Percentiles rank a stretch among this genome's conserved stretches.
These are phyloP conservation scores for Oplegnathus fasciatus DNA, from an alignment of 2,113 vertebrate genomes.

Conservation along the genomic window DNA sequence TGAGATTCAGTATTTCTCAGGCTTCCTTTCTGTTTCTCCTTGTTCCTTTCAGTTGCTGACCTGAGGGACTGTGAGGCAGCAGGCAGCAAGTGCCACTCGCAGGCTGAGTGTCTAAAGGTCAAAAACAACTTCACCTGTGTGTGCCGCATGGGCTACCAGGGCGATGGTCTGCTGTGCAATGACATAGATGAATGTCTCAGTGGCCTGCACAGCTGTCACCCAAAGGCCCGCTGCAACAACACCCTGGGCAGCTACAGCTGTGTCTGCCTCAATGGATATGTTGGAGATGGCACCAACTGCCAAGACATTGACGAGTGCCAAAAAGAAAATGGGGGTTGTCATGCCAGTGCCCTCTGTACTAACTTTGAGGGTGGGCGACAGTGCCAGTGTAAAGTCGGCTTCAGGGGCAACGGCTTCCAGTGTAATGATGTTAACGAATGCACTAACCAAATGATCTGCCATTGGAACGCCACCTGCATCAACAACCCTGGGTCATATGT, in stretches of 20 bases:
- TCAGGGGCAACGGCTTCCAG: conserved; percentile 80
- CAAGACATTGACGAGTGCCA: conserved; percentile 85
- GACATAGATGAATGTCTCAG: conserved; percentile 85
- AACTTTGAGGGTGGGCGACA: conserved; percentile 81
- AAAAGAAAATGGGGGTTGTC: conserved; percentile 84
- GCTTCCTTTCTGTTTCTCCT: neutral
- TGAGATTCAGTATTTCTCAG: neutral
- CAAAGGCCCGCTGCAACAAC: conserved; percentile 81
- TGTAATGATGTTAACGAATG: conserved; percentile 86
- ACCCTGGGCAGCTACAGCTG: conserved; percentile 84
- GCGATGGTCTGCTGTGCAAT: conserved; percentile 77
- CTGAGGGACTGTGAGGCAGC: conserved; percentile 71
- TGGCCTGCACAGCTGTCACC: conserved; percentile 78
- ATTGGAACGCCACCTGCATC: conserved; percentile 88
- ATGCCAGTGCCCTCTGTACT: conserved; percentile 78
- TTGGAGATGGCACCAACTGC: conserved; percentile 82
- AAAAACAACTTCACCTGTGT: conserved; percentile 70
- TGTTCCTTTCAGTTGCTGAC: conserved; percentile 65
- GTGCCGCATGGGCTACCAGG: conserved; percentile 82
- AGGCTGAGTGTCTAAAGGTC: conserved; percentile 81
- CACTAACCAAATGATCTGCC: conserved; percentile 71
- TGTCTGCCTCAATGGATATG: conserved; percentile 80
- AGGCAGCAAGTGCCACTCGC: conserved; percentile 77
- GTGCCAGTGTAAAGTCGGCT: conserved; percentile 84
- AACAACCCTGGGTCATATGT: conserved; percentile 86